phyloP scores from a whole-genome alignment of 2,797 vertebrate species.

The Sebastes oblongus region DNA sequence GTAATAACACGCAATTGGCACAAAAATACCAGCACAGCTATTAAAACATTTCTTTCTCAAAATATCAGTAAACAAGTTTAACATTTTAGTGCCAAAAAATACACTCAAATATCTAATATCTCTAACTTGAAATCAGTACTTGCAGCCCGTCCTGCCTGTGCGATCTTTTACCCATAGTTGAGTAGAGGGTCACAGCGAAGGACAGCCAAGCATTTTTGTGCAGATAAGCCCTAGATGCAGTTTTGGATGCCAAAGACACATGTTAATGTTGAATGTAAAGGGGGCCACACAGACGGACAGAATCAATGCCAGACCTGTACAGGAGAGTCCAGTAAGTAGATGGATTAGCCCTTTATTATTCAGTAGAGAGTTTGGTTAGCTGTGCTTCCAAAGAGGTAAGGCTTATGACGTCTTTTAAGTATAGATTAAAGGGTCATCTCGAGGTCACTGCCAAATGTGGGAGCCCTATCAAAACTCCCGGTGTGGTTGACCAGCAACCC shows the following conservation, averaged over 20 bases:
- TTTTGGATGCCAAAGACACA: slow-evolving; percentile 19
- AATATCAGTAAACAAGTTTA: neutral
- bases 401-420: slow-evolving; percentile 55
- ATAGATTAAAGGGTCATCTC: slow-evolving; percentile 60
- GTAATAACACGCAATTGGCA: slow-evolving; percentile 4
- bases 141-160: neutral
- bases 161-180: neutral
- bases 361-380: slow-evolving; percentile 54
- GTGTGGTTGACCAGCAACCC: neutral
- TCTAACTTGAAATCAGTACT: neutral
- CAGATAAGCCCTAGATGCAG: slow-evolving; percentile 24
- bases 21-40: slow-evolving; percentile 9
- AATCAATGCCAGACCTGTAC: slow-evolving; percentile 42
- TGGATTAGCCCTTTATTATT: slow-evolving; percentile 62
- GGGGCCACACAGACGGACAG: slow-evolving; percentile 26
- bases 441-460: slow-evolving; percentile 52
- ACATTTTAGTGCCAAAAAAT: neutral
- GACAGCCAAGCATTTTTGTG: slow-evolving; percentile 33
- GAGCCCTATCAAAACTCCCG: slow-evolving; percentile 38
- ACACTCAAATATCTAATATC: neutral
- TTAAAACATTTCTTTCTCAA: neutral
- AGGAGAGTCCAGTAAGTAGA: slow-evolving; percentile 45
- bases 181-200: slow-evolving; percentile 8
- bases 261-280: slow-evolving; percentile 20
- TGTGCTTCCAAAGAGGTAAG: slow-evolving; percentile 48